Evolutionary conservation across 2,797 vertebrate genomes (phyloP), one percentile per base, ranked within the genome.

Genomic region (Taeniopygia guttata): DNA sequence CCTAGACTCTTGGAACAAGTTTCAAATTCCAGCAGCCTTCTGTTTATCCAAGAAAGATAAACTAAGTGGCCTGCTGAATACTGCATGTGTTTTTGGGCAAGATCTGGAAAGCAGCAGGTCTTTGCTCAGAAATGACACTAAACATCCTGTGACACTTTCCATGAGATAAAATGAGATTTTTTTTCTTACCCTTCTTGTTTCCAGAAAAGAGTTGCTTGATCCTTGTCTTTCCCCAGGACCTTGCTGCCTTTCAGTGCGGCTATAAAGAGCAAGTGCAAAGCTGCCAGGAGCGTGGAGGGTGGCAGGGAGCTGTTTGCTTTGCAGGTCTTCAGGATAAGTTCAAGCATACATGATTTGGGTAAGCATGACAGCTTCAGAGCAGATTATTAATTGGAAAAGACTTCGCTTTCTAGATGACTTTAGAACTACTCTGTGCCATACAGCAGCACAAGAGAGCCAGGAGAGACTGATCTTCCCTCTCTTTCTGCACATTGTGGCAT

Each of bases 1-100:
- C 93, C 93, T 95, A 77, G 87, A 93, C 94, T 96, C 87, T 81
- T 72, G 94, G 93, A 95, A 91, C 87, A 68, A 89, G 90, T 89
- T 95, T 95, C 95, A 96, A 91, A 96, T 96, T 96, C 87, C 89
- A 96, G 66, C 90, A 72, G 79, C 73, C 66, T 91, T 92, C 75
- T 93, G 91, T 95, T 96, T 96, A 94, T 94, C 82, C 84, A 93
- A 86, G 74, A 73, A 89, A 96, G 94, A 95, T 95, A 96, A 96
- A 95, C 90, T 40, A 74, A 85, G 79, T 80, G 75, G 93, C 78
- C 82, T 58, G 81, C 84, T 83, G 87, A 80, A 93, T 89, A 51
- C 46, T 36, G 58, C 75, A 51, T 42, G 72, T 51, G 79, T 60
- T 93, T 83, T 95, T 18, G 23, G 92, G 80, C n/a, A 36, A 48